A percentile compares a stretch with the other conserved stretches of the same genome.
phyloP scores from a whole-genome alignment of 2,113 vertebrate species.

The Bos javanicus region DNA sequence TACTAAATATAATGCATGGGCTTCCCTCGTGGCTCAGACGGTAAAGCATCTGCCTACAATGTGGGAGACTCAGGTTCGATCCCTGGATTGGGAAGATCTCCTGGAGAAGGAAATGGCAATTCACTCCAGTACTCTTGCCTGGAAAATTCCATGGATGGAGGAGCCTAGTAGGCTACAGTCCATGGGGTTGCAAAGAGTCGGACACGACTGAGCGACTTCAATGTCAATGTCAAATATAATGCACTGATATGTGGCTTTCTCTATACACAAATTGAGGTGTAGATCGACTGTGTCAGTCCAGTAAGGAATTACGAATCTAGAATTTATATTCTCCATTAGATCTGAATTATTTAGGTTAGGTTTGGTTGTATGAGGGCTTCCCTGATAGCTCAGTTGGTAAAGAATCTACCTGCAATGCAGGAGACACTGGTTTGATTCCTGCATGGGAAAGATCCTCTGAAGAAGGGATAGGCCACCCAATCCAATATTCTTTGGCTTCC shows the following conservation, averaged over 20 bases:
- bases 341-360: neutral
- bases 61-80: too few relatives aligned
- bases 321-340: constrained; percentile 5
- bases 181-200: too few relatives aligned
- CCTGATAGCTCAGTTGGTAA: neutral
- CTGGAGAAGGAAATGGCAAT: too few relatives aligned
- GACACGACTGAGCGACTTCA: too few relatives aligned
- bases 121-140: too few relatives aligned
- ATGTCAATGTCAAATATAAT: neutral
- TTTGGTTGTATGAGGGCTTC: neutral
- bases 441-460: neutral
- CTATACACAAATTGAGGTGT: neutral
- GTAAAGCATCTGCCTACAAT: too few relatives aligned
- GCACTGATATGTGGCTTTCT: neutral
- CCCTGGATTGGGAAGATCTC: too few relatives aligned
- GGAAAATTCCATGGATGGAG: too few relatives aligned
- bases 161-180: too few relatives aligned
- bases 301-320: constrained; percentile 20
- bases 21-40: too few relatives aligned
- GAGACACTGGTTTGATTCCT: accelerated
- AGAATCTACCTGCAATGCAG: neutral
- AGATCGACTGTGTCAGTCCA: neutral
- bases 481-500: neutral
- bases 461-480: neutral
- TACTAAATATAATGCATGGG: neutral